Conservation (phyloP, 2,888 invertebrate species). For the Epinotia brunnichana region DNA sequence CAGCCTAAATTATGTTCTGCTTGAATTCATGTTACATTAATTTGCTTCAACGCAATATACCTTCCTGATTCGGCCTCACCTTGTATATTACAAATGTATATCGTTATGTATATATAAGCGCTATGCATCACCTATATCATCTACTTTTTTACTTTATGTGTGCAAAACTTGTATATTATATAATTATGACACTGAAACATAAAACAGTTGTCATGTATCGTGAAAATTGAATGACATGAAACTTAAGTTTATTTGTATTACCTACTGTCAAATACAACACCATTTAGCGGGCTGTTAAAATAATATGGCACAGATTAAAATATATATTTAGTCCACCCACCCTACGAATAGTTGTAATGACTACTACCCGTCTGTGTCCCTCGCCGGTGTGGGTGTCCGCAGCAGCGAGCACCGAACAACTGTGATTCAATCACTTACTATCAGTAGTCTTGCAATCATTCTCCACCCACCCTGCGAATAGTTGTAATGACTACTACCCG, state of each 20-base stretch:
- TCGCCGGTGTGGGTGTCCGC: background rate
- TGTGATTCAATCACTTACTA: too few relatives aligned
- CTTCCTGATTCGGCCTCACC: slow-evolving; percentile 35
- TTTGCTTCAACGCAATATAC: slow-evolving; percentile 35
- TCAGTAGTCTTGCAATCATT: too few relatives aligned
- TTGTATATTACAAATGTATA: slow-evolving; percentile 44
- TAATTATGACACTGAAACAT: background rate
- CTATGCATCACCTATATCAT: slow-evolving; percentile 2
- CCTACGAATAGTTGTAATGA: slow-evolving; percentile 8
- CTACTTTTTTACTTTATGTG: background rate
- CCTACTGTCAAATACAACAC: background rate
- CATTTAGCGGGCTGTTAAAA: background rate
- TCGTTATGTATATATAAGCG: slow-evolving; percentile 27
- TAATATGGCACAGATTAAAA: background rate
- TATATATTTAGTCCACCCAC: background rate
- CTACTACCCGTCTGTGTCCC: background rate
- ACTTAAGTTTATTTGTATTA: too few relatives aligned
- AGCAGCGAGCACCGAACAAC: too few relatives aligned
- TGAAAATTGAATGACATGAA: background rate
- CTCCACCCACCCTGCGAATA: background rate
- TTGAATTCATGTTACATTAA: slow-evolving; percentile 24
- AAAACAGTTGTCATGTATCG: background rate
- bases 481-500: slow-evolving; percentile 2
- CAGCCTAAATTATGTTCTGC: slow-evolving; percentile 9
- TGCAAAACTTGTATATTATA: too few relatives aligned